Evolutionary conservation across 2,797 vertebrate species (phyloP).

Genomic region (Melanotaenia trifasciata): DNA sequence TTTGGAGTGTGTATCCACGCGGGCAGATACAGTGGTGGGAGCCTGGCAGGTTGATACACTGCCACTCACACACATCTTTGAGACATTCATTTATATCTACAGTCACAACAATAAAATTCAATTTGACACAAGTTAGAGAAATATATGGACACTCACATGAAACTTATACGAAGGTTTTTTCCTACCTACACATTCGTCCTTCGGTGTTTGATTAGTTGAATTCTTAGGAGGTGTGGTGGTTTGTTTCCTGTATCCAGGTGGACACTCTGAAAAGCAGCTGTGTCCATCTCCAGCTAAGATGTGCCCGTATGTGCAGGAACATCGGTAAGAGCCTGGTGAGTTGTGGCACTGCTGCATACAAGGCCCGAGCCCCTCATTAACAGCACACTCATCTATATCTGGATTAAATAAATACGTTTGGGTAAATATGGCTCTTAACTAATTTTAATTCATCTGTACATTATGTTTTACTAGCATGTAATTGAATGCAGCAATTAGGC

Average conservation of each 20-base stretch:
- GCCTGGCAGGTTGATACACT: slow-evolving; percentile 76
- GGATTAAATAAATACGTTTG: not conserved
- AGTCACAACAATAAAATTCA: slow-evolving; percentile 3
- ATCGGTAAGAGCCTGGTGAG: slow-evolving; percentile 68
- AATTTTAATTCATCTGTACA: not conserved
- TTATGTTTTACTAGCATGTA: not conserved
- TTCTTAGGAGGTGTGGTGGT: slow-evolving; percentile 15
- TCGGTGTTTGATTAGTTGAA: not conserved
- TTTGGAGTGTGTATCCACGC: slow-evolving; percentile 63
- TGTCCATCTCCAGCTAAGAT: slow-evolving; percentile 63
- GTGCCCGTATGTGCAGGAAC: slow-evolving; percentile 59
- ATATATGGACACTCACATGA: not conserved
- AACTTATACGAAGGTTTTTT: not conserved
- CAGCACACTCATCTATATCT: slow-evolving; percentile 73
- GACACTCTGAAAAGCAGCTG: slow-evolving; percentile 66
- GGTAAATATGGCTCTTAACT: not conserved
- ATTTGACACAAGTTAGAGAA: not conserved
- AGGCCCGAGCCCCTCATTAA: slow-evolving; percentile 56
- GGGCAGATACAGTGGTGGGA: slow-evolving; percentile 76
- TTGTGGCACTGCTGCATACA: slow-evolving; percentile 69
- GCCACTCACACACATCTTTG: slow-evolving; percentile 68
- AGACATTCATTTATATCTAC: slow-evolving; percentile 79
- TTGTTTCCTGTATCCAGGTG: slow-evolving; percentile 63
- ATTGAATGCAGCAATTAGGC: not conserved
- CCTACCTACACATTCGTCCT: slow-evolving; percentile 63